Evolutionary conservation across 2,113 vertebrate species (phyloP), one percentile per base, ranked within the genome.

Genomic region (Paedocypris sp.): DNA sequence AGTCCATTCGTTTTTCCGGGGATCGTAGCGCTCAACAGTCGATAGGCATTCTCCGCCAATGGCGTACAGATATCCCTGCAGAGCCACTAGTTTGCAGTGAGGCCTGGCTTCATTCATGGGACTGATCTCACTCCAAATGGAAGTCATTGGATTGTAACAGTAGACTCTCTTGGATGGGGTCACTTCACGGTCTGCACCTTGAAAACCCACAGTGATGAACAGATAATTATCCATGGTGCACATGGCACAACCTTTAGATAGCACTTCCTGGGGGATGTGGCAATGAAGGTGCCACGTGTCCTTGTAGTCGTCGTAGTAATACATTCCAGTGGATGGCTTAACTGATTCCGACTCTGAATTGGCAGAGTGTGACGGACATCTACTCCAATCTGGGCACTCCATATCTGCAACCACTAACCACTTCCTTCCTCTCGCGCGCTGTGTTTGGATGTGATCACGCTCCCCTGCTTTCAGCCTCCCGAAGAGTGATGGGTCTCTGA

Each of bases 211-310:
- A n/a, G 83, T 88, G 51, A 98, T 71, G 0, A 96, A 97, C 38
- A 98, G 82, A 63, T 96, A 98, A 72, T 98, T 98, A 77, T 94
- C 94, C 83, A 98, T 86, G 12, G 83, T 87, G 66, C 92, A 91
- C 75, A 88, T 29, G 19, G 93, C 84, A 0, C 88, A 88, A 0
- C 90, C 91, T 48, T 68, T 71, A 62, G 91, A 92, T 61, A 88
- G 72, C 2, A 83, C 88, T 69, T 93, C 91, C 0, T 62, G 66
- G 0, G 94, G 93, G 60, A 97, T 39, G 0, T 31, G 58, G 56
- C 87, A 84, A 15, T 92, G 82, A 0, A 39, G 72, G 6, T 75
- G 75, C 94, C 94, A 97, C 50, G 5, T 3, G n/a, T 94, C 88
- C 16, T 15, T 71, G 20, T 76, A 54, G 0, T 86, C 80, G 0